Evolutionary conservation across 2,797 vertebrate species (phyloP).

Genomic region (Nannoperca australis): DNA sequence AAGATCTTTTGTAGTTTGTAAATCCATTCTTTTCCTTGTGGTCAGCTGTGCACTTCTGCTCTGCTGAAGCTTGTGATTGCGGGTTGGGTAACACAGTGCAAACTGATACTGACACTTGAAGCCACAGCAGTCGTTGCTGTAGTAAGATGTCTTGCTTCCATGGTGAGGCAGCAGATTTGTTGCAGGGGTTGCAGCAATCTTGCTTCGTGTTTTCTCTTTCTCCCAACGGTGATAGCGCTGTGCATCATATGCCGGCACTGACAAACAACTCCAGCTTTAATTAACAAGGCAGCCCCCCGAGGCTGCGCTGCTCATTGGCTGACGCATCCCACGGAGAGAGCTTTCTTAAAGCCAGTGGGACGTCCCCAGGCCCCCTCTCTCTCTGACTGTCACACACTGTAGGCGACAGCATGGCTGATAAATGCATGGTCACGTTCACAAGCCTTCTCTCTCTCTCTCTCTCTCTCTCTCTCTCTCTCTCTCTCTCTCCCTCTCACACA

Average conservation of each 20-base stretch:
- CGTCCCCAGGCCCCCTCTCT: conserved; percentile 55
- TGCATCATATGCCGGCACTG: conserved; percentile 74
- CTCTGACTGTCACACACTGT: conserved; percentile 72
- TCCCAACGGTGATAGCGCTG: conserved; percentile 64
- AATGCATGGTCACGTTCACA: conserved; percentile 64
- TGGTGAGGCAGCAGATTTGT: conserved; percentile 74
- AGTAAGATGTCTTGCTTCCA: conserved; percentile 61
- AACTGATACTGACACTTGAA: conserved; percentile 55
- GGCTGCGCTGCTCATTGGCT: conserved; percentile 68
- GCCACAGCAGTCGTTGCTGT: conserved; percentile 40
- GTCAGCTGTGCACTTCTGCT: conserved; percentile 27
- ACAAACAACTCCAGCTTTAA: conserved; percentile 81
- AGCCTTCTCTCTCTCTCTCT: conserved; percentile 19
- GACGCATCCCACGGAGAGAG: conserved; percentile 71
- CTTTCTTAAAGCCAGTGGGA: conserved; percentile 77
- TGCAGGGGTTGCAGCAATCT: conserved; percentile 69
- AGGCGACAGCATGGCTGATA: conserved; percentile 66
- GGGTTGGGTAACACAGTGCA: conserved; percentile 41
- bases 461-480: conserved; percentile 21
- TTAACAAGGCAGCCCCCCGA: conserved; percentile 75
- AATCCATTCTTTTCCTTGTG: conserved; percentile 2
- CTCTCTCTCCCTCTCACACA: conserved; percentile 28
- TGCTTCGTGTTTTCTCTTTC: conserved; percentile 61
- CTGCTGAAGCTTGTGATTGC: conserved; percentile 22
- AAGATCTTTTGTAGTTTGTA: not conserved